phyloP scores from a whole-genome alignment of 2,113 vertebrate genomes.

The Ginglymostoma cirratum region DNA sequence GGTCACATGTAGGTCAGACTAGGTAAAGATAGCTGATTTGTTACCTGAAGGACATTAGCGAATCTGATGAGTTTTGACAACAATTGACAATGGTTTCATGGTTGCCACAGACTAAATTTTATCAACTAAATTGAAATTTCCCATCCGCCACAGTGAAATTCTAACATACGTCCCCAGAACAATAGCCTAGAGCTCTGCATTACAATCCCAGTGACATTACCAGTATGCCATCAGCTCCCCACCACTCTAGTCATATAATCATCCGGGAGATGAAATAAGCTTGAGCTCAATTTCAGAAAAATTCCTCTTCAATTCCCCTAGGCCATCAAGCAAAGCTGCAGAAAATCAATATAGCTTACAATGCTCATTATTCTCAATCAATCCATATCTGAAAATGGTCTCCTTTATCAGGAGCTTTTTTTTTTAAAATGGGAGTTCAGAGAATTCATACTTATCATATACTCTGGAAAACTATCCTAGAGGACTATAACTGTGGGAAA shows the following conservation, averaged over 20 bases:
- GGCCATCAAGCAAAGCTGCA: not conserved
- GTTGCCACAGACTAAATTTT: no score
- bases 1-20: no score
- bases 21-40: no score
- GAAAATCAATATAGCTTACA: not conserved
- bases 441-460: not conserved
- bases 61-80: no score
- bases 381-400: not conserved
- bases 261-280: not conserved
- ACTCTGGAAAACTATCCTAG: not conserved
- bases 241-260: not conserved
- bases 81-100: no score
- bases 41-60: no score
- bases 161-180: no score
- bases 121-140: no score
- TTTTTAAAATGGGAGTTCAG: not conserved
- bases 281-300: not conserved
- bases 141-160: no score
- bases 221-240: not conserved
- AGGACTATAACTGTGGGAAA: not conserved
- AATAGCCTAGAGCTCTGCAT: no score
- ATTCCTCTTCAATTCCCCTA: not conserved
- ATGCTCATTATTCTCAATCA: not conserved
- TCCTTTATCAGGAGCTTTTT: not conserved
- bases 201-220: no score